Conservation (phyloP, 1,140 invertebrate species). For the Calosoma granatense region DNA sequence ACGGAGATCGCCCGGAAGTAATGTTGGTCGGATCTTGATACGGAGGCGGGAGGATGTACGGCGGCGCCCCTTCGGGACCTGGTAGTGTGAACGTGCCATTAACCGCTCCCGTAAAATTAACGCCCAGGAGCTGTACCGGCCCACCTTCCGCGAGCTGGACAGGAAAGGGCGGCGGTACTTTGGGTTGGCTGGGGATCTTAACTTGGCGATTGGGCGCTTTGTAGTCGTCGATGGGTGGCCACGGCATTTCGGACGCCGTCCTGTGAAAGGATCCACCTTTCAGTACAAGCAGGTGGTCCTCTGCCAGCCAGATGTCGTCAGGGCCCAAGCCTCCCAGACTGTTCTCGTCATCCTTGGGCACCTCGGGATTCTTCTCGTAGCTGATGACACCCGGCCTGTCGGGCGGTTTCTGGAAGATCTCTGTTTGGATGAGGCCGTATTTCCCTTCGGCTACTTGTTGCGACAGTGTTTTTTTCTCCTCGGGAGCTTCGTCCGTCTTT, state of each 20-base stretch:
- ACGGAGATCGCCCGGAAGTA: slow-evolving; percentile 47
- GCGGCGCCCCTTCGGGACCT: slow-evolving; percentile 23
- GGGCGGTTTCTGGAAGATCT: slow-evolving; percentile 56
- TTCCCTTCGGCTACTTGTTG: slow-evolving; percentile 81
- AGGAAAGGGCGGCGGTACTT: slow-evolving; percentile 73
- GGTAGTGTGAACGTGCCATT: slow-evolving; percentile 42
- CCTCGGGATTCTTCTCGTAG: slow-evolving; percentile 65
- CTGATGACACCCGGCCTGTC: slow-evolving; percentile 70
- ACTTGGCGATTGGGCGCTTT: slow-evolving; percentile 68
- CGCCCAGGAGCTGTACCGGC: slow-evolving; percentile 61
- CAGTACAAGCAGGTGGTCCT: slow-evolving; percentile 75
- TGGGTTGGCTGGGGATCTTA: slow-evolving; percentile 58
- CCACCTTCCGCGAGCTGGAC: slow-evolving; percentile 70
- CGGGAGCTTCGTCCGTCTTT: slow-evolving; percentile 49
- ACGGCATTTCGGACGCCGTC: slow-evolving; percentile 35
- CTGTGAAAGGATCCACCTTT: slow-evolving; percentile 57
- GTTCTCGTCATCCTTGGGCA: slow-evolving; percentile 62
- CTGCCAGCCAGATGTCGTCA: slow-evolving; percentile 81
- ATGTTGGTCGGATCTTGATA: slow-evolving; percentile 46
- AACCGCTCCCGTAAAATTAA: slow-evolving; percentile 50
- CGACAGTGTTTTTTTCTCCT: slow-evolving; percentile 68
- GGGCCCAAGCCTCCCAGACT: slow-evolving; percentile 71
- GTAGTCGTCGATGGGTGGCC: slow-evolving; percentile 74
- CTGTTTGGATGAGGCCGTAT: slow-evolving; percentile 78
- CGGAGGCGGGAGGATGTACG: slow-evolving; percentile 34